Conservation (phyloP, 2,113 vertebrate genomes). For the Hemibagrus wyckioides region DNA sequence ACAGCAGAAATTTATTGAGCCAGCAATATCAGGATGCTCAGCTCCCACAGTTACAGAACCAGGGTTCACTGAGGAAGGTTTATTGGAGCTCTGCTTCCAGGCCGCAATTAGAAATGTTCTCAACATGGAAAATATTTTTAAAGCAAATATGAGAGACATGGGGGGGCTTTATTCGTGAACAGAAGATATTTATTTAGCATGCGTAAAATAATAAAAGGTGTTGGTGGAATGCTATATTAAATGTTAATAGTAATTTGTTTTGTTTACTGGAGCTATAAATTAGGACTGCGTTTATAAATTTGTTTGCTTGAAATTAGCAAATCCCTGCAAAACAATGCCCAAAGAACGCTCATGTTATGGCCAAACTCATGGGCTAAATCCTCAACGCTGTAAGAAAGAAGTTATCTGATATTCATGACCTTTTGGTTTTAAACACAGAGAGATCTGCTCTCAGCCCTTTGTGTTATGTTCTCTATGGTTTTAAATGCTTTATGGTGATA, state of each 20-base stretch:
- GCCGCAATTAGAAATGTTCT: conserved; percentile 64
- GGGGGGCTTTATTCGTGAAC: conserved; percentile 57
- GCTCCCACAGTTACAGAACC: conserved; percentile 47
- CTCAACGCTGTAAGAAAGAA: not conserved
- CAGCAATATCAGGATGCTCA: conserved; percentile 44
- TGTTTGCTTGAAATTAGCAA: conserved; percentile 70
- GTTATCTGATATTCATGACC: not conserved
- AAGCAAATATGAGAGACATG: conserved; percentile 50
- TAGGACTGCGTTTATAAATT: conserved; percentile 69
- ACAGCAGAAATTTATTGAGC: conserved; percentile 46
- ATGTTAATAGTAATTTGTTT: conserved; percentile 68
- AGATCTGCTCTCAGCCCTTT: not conserved
- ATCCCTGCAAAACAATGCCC: conserved; percentile 20
- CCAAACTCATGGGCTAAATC: not conserved
- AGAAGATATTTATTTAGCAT: conserved; percentile 63
- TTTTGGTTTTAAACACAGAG: not conserved
- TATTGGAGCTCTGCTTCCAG: conserved; percentile 56
- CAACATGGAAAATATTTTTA: conserved; percentile 58
- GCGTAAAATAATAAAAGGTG: conserved; percentile 61
- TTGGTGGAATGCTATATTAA: conserved; percentile 60
- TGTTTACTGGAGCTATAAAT: conserved; percentile 72
- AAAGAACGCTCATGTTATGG: not conserved
- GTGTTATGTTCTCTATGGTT: not conserved
- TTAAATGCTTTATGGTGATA: not conserved
- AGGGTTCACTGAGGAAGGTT: conserved; percentile 55